These are phyloP conservation scores for Homalodisca vitripennis DNA, from an alignment of 1,140 invertebrate species.

Conservation along the genomic window DNA sequence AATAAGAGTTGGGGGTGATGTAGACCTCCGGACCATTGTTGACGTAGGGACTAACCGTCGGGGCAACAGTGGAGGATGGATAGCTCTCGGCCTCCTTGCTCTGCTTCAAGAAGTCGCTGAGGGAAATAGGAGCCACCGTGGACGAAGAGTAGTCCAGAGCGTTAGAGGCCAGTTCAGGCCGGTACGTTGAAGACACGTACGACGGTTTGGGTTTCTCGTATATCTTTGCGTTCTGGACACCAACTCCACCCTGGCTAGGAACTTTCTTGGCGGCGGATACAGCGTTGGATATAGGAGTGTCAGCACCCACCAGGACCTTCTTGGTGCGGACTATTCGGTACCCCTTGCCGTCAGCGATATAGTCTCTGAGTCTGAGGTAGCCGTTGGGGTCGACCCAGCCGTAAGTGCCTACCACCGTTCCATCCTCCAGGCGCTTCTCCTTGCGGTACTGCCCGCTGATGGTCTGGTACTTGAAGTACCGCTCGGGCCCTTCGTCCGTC, in stretches of 20 bases:
- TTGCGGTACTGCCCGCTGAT: constrained; percentile 84
- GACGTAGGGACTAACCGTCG: background rate
- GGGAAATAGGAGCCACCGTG: constrained; percentile 32
- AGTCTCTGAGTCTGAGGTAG: constrained; percentile 77
- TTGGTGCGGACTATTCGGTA: constrained; percentile 76
- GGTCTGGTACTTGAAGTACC: constrained; percentile 84
- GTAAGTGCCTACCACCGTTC: constrained; percentile 62
- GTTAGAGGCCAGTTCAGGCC: background rate
- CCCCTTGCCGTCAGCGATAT: constrained; percentile 78
- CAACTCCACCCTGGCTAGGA: constrained; percentile 32
- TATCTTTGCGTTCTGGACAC: constrained; percentile 23
- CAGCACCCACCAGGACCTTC: constrained; percentile 71
- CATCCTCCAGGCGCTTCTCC: constrained; percentile 79
- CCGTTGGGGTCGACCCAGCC: constrained; percentile 84
- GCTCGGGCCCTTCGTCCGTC: constrained; percentile 84
- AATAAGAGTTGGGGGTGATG: constrained; percentile 42
- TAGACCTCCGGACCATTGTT: constrained; percentile 3
- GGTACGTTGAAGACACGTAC: constrained; percentile 16
- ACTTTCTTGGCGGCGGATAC: constrained; percentile 62
- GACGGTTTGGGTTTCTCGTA: constrained; percentile 10
- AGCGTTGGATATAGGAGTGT: constrained; percentile 64
- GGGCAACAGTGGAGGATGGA: constrained; percentile 4
- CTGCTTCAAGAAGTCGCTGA: constrained; percentile 36
- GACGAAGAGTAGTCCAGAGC: constrained; percentile 25
- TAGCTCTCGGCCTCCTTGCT: background rate